Conservation (phyloP, 2,797 vertebrate genomes). For the Chloroceryle amazona region DNA sequence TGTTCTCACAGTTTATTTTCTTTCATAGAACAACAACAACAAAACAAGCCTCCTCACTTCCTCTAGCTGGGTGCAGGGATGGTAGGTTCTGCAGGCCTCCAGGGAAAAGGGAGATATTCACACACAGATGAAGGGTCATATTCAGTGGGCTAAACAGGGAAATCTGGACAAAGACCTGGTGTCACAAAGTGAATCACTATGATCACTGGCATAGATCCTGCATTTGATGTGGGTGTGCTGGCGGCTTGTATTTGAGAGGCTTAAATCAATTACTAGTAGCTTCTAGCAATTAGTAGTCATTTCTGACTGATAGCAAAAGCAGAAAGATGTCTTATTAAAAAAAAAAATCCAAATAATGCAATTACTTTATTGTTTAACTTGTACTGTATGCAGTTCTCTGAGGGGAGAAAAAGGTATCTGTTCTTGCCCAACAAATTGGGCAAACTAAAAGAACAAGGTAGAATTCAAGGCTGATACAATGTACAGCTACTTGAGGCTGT, state of each 20-base stretch:
- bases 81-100: background rate
- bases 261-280: background rate
- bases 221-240: background rate
- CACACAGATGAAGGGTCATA: background rate
- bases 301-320: background rate
- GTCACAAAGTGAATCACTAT: background rate
- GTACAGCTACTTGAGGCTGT: background rate
- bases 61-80: rapidly evolving
- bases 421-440: background rate
- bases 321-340: background rate
- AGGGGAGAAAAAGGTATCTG: background rate
- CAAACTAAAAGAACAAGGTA: background rate
- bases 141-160: background rate
- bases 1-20: constrained; percentile 55
- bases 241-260: background rate
- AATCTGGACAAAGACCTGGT: background rate
- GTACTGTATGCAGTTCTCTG: background rate
- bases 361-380: background rate
- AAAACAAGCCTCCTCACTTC: background rate
- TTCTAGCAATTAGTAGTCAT: background rate
- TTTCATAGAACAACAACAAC: constrained; percentile 9
- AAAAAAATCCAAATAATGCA: background rate
- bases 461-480: background rate
- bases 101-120: background rate
- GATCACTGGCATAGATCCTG: background rate